Evolutionary conservation across 2,797 vertebrate genomes (phyloP).

Genomic region (Numenius phaeopus): DNA sequence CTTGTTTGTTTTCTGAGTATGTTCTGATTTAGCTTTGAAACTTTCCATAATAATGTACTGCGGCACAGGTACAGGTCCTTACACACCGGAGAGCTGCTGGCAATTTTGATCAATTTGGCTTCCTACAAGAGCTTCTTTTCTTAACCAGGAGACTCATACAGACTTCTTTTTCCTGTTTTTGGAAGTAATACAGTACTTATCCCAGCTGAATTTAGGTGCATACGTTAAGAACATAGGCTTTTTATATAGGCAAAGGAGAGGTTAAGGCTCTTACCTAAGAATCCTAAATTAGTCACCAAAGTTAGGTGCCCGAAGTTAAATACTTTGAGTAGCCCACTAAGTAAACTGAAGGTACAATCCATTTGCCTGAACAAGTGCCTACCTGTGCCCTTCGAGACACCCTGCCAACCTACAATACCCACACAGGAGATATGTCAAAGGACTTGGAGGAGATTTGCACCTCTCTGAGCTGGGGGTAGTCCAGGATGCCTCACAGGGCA

Average conservation of each 20-base stretch:
- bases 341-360: neutral
- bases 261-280: neutral
- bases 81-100: neutral
- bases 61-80: neutral
- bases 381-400: neutral
- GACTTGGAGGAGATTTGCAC: fast-evolving
- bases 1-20: slow-evolving; percentile 19
- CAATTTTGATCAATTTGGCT: slow-evolving; percentile 7
- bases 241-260: neutral
- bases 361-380: neutral
- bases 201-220: neutral
- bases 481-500: neutral
- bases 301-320: neutral
- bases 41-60: neutral
- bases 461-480: neutral
- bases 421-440: neutral
- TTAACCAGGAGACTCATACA: neutral
- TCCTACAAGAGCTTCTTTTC: neutral
- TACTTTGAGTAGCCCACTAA: neutral
- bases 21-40: slow-evolving; percentile 27
- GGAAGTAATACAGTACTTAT: neutral
- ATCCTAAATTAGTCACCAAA: neutral
- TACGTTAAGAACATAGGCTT: neutral
- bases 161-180: neutral
- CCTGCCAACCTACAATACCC: fast-evolving